phyloP scores from a whole-genome alignment of 2,113 vertebrate species.

The Halichoerus grypus region DNA sequence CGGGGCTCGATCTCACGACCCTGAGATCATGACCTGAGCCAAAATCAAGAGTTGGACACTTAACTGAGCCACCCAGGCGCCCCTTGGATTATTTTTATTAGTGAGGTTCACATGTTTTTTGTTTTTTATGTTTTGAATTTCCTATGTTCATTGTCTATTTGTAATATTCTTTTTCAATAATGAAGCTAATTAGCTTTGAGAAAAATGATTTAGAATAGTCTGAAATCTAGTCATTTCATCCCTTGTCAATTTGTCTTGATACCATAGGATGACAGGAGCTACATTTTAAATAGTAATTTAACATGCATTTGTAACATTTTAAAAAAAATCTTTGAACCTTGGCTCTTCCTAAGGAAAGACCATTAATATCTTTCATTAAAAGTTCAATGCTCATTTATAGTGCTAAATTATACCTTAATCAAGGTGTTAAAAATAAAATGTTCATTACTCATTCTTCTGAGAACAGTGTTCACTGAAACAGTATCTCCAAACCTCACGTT shows the following conservation, averaged over 20 bases:
- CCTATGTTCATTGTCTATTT: background rate
- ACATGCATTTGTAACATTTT: background rate
- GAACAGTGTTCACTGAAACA: background rate
- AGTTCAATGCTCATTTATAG: background rate
- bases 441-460: background rate
- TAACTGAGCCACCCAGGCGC: background rate
- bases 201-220: background rate
- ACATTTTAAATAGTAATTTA: background rate
- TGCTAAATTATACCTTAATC: background rate
- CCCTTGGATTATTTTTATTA: background rate
- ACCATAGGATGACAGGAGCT: background rate
- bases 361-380: background rate
- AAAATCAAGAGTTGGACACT: background rate
- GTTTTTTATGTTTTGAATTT: background rate
- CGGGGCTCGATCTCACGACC: background rate
- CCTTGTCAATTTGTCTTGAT: background rate
- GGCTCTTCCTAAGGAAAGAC: background rate
- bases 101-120: background rate
- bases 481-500: background rate
- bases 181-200: constrained; percentile 15
- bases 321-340: background rate
- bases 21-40: background rate
- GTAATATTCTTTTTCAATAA: background rate
- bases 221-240: background rate
- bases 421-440: background rate